phyloP scores from a whole-genome alignment of 2,888 invertebrate genomes.

The Palloptera scutellata region DNA sequence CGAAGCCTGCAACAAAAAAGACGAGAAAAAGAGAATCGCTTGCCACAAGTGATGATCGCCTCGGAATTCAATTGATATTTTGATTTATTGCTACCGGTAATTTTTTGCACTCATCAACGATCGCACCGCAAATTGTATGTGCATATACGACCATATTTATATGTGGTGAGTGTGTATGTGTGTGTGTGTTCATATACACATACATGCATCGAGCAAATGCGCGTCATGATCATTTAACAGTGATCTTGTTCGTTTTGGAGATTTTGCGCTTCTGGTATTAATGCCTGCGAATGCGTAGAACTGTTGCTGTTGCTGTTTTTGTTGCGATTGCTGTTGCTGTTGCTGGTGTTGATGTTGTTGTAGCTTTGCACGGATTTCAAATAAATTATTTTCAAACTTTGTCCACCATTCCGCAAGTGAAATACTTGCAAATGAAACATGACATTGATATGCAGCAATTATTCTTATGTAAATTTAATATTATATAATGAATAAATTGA shows the following conservation, averaged over 20 bases:
- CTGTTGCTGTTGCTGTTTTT: conserved; percentile 17
- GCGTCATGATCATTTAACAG: conserved; percentile 34
- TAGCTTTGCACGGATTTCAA: neutral
- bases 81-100: conserved; percentile 62
- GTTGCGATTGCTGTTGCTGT: no score
- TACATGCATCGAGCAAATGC: neutral
- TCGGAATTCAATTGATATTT: conserved; percentile 62
- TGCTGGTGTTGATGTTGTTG: conserved; percentile 7
- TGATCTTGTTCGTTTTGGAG: conserved; percentile 57
- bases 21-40: neutral
- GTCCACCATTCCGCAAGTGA: no score
- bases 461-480: no score
- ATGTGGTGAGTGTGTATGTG: no score
- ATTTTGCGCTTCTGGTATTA: conserved; percentile 56
- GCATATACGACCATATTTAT: no score
- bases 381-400: no score
- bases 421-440: no score
- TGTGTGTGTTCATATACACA: neutral
- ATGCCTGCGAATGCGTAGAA: conserved; percentile 27
- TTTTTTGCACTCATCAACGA: conserved; percentile 31
- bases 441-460: no score
- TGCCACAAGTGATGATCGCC: conserved; percentile 56
- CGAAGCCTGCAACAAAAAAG: conserved; percentile 9
- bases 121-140: conserved; percentile 9
- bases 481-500: no score